phyloP scores from a whole-genome alignment of 2,797 vertebrate species.

The Leptodactylus fallax region DNA sequence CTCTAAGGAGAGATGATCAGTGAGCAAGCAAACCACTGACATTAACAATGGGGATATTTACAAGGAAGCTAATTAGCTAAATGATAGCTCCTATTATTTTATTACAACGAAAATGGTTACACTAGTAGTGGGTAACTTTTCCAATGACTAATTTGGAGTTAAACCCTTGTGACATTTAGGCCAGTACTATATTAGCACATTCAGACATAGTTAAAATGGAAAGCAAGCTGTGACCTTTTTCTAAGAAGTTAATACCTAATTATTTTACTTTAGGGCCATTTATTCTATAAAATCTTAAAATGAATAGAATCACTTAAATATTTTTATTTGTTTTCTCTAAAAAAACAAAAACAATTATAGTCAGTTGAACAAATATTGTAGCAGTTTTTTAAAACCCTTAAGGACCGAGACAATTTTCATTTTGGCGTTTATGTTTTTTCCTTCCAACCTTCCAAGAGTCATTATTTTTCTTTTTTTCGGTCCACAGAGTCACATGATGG shows the following conservation, averaged over 20 bases:
- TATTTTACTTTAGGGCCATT: slow-evolving; percentile 18
- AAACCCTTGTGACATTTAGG: slow-evolving; percentile 35
- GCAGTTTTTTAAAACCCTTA: too few relatives aligned
- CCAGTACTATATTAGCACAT: slow-evolving; percentile 13
- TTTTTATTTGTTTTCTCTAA: not conserved
- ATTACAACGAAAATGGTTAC: slow-evolving; percentile 37
- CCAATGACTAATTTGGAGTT: slow-evolving; percentile 26
- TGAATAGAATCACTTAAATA: not conserved
- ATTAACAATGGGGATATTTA: slow-evolving; percentile 46
- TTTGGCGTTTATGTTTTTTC: too few relatives aligned
- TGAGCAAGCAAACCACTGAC: slow-evolving; percentile 40
- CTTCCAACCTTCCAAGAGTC: too few relatives aligned
- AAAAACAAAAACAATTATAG: not conserved
- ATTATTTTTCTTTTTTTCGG: too few relatives aligned
- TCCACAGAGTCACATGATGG: too few relatives aligned
- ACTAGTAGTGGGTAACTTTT: slow-evolving; percentile 11
- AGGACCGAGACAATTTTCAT: too few relatives aligned
- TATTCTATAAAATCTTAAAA: not conserved
- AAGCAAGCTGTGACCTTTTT: slow-evolving; percentile 42
- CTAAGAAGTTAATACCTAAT: slow-evolving; percentile 31
- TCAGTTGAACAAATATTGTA: not conserved
- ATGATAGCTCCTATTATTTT: slow-evolving; percentile 39
- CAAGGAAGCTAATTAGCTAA: slow-evolving; percentile 32
- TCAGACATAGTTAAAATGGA: not conserved
- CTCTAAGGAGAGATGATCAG: slow-evolving; percentile 35